Base-by-base conservation (phyloP, 2,797 vertebrate genomes). In the Scarus forsteni region DNA sequence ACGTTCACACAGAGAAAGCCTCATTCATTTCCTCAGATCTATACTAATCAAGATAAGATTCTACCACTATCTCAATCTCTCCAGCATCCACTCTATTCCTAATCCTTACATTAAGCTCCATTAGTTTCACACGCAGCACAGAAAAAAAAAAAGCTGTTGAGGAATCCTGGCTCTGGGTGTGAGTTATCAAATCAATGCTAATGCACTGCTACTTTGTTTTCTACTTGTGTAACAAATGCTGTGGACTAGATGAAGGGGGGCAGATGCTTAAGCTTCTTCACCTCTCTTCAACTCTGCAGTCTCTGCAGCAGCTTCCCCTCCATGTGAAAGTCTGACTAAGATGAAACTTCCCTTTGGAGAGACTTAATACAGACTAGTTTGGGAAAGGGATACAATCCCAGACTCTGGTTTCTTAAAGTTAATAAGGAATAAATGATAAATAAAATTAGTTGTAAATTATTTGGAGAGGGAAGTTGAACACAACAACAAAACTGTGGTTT, bases 41-140 rank as follows among this genome's bases (percentile, higher is more conserved):
- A 69, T 69, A 84, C 60, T 60, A 46, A 11, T 40, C 19, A 18
- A 83, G 83, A 89, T 87, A 78, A 72, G 69, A 80, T 85, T 87
- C 80, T n/a, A n/a, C n/a, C n/a, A n/a, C 27, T 4, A 27, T 27
- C 27, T 27, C 27, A 27, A 27, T 27, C 27, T 2, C 27, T 27
- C 2, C 27, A 27, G 4, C 27, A 27, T 27, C 50, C 65, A 63
- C 56, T 34, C 71, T 12, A 8, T 81, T 78, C 76, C 70, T 77
- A 85, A 91, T 86, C 75, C 59, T 64, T 52, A 55, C 83, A 87
- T 85, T 87, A 80, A 56, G 58, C 61, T 51, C 64, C 70, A 85
- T 91, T 88, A 81, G 83, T 79, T 77, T 79, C 80, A 81, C 73
- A 83, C 80, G 70, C 58, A 70, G 76, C 75, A 44, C 74, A 73